Evolutionary conservation across 2,797 vertebrate genomes (phyloP).

Genomic region (Clarias laeviceps): DNA sequence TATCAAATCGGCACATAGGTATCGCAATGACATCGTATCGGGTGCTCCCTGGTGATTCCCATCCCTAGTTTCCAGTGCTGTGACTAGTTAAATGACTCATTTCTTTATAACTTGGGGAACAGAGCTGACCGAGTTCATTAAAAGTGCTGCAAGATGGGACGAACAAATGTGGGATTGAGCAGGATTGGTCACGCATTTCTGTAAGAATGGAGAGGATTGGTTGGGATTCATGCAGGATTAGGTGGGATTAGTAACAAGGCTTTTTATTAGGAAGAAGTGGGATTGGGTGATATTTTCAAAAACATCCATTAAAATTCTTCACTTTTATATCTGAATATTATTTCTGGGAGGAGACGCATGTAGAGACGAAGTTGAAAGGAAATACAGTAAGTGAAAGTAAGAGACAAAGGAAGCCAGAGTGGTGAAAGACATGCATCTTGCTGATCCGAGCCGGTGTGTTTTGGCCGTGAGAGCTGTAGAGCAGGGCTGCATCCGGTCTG

Average conservation of each 20-base stretch:
- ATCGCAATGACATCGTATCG: too few relatives aligned
- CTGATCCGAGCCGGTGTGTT: slow-evolving; percentile 15
- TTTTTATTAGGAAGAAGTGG: neutral
- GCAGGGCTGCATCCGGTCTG: slow-evolving; percentile 18
- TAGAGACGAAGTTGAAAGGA: neutral
- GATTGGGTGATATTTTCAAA: neutral
- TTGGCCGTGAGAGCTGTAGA: slow-evolving; percentile 20
- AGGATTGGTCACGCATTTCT: neutral
- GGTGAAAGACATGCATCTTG: neutral
- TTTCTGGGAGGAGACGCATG: slow-evolving; percentile 14
- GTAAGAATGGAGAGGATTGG: neutral
- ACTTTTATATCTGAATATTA: neutral
- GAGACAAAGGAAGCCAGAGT: neutral
- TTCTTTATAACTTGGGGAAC: neutral
- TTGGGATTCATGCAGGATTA: neutral
- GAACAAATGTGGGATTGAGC: neutral
- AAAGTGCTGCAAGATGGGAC: neutral
- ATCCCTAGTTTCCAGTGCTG: too few relatives aligned
- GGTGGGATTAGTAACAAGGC: neutral
- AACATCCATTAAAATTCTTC: neutral
- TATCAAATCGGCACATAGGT: too few relatives aligned
- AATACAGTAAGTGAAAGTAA: slow-evolving; percentile 1
- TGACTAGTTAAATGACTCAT: neutral
- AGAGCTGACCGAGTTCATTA: neutral
- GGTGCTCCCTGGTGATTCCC: too few relatives aligned